phyloP scores from a whole-genome alignment of 2,797 vertebrate genomes.

The Intellagama lesueurii region DNA sequence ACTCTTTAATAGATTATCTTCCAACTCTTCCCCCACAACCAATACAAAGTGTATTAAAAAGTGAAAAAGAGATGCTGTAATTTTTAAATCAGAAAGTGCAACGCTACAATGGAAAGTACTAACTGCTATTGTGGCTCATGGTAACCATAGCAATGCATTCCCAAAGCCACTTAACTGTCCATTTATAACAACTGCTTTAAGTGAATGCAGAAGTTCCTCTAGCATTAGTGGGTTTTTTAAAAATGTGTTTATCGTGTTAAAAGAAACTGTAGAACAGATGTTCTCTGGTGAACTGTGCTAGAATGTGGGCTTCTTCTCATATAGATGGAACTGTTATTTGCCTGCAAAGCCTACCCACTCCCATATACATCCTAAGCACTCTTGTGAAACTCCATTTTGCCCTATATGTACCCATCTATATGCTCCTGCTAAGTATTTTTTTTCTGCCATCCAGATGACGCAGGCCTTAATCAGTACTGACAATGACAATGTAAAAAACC shows the following conservation, averaged over 20 bases:
- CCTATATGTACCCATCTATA: no score
- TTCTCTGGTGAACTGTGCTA: neutral
- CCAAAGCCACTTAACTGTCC: conserved; percentile 55
- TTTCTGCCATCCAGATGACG: no score
- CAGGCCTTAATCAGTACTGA: no score
- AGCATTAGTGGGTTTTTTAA: neutral
- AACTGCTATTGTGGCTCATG: conserved; percentile 60
- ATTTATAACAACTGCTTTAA: conserved; percentile 61
- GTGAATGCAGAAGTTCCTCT: conserved; percentile 48
- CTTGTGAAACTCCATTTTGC: neutral
- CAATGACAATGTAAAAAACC: no score
- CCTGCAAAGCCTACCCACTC: neutral
- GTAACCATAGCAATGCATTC: conserved; percentile 73
- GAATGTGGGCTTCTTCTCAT: neutral
- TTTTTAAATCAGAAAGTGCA: conserved; percentile 50
- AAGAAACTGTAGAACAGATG: conserved; percentile 34
- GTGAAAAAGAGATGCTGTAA: conserved; percentile 30
- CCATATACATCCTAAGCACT: neutral
- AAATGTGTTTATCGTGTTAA: conserved; percentile 8
- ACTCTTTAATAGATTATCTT: conserved; percentile 39
- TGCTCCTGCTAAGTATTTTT: no score
- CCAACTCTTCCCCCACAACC: neutral
- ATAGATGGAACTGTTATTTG: neutral
- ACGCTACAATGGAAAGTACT: conserved; percentile 45
- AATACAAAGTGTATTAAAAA: conserved; percentile 44